Evolutionary conservation across 2,113 vertebrate species (phyloP), one percentile per base, ranked within the genome.

Genomic region (Eulemur rufifrons): DNA sequence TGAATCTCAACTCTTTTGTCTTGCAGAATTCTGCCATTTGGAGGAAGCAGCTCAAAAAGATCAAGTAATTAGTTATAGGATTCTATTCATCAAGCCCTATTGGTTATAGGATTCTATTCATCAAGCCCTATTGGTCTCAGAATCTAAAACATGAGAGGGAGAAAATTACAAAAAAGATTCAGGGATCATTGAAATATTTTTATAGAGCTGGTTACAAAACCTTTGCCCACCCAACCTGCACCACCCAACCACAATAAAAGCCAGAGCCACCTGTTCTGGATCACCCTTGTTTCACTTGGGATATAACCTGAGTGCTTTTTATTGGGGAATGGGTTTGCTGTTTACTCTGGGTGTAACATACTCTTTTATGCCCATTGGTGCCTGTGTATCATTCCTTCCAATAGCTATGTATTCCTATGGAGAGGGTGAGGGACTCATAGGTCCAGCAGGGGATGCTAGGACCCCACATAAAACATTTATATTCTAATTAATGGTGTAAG

Each of bases 401-500:
- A 18, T 7, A 71, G 42, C 18, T 61, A 13, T 47, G 15, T 61
- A 63, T 87, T 91, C n/a, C 42, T 91, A 15, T 3, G 3, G 32
- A 42, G 4, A 10, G 4, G 3, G 6, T 1, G 15, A 18, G 37
- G 1, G 23, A 2, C 23, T 68, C 23, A 45, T 1, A 5, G 61
- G 3, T 71, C 52, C 25, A 87, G 45, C 5, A 21, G 23, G 2
- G 32, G 20, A 11, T 63, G 18, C 4, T 25, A 63, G 37, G 5
- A 17, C 2, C 15, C 27, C 54, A 84, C 47, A 73, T 68, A 25
- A 74, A 91, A 50, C 15, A 42, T 80, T 71, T 77, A 34, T 14
- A 18, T 83, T 82, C 23, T 59, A 32, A 59, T 59, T 74, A 45
- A 61, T 42, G 39, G 10, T 32, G 9, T 25, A 39, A 18, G 11